Evolutionary conservation across 2,888 invertebrate species (phyloP).

Genomic region (Gortyna flavago): DNA sequence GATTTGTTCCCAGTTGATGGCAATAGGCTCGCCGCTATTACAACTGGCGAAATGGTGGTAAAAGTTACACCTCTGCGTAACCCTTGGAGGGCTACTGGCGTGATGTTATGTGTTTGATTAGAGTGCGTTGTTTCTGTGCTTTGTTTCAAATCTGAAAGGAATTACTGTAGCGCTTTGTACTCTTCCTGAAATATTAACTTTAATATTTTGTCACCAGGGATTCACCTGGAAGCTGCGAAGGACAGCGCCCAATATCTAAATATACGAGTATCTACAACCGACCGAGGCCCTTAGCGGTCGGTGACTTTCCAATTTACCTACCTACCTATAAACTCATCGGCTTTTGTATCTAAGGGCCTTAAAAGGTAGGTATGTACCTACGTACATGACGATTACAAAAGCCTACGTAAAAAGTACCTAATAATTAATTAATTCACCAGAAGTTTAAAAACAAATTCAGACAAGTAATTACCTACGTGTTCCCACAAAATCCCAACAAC

Average conservation of each 20-base stretch:
- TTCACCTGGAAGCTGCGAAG: not conserved
- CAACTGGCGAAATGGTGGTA: not conserved
- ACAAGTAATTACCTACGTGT: constrained; percentile 15
- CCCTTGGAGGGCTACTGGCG: not conserved
- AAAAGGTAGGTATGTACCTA: not conserved
- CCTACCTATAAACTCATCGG: not conserved
- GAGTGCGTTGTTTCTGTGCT: not conserved
- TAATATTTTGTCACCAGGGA: not conserved
- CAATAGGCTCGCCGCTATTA: not conserved
- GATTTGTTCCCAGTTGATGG: too few species aligned
- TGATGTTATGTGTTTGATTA: not conserved
- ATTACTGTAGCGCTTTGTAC: not conserved
- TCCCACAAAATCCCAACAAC: constrained; percentile 22
- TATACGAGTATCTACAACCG: not conserved
- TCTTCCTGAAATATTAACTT: not conserved
- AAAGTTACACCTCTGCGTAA: not conserved
- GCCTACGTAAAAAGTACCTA: not conserved
- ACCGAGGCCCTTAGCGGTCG: constrained; percentile 5
- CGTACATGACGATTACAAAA: not conserved
- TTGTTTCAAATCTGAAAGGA: not conserved
- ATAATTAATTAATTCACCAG: constrained; percentile 14
- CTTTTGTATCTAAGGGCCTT: not conserved
- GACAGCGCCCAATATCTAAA: constrained; percentile 1
- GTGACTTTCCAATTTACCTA: not conserved
- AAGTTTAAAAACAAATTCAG: constrained; percentile 20